Conservation (phyloP, 2,113 vertebrate species). For the Uria lomvia region DNA sequence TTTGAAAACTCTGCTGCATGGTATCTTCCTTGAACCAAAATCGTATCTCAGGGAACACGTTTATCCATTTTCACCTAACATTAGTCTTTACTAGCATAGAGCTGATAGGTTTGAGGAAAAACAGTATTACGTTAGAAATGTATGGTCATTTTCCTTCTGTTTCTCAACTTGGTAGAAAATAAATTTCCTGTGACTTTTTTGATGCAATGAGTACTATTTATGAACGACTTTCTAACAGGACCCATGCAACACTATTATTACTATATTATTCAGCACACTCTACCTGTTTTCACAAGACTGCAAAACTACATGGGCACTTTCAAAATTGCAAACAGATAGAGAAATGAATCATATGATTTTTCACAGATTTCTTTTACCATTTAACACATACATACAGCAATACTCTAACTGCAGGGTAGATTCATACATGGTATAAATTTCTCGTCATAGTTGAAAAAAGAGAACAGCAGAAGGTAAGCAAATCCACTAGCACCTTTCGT, state of each 20-base stretch:
- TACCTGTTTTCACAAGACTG: not conserved
- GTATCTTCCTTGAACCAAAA: constrained; percentile 13
- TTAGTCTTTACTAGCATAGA: not conserved
- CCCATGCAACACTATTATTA: not conserved
- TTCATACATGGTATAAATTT: not conserved
- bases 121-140: not conserved
- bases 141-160: not conserved
- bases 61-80: constrained; percentile 1
- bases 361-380: not conserved
- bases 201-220: not conserved
- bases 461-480: not conserved
- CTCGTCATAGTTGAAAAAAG: not conserved
- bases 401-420: not conserved
- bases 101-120: not conserved
- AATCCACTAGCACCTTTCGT: not conserved
- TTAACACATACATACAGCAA: not conserved
- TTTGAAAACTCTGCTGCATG: constrained; percentile 7
- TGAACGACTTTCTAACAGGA: not conserved
- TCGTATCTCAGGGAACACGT: not conserved
- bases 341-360: not conserved
- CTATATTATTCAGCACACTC: not conserved
- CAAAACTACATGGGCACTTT: not conserved
- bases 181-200: not conserved
- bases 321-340: not conserved
- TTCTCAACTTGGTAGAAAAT: not conserved